phyloP scores from a whole-genome alignment of 2,113 vertebrate species.

The Phodopus roborovskii region DNA sequence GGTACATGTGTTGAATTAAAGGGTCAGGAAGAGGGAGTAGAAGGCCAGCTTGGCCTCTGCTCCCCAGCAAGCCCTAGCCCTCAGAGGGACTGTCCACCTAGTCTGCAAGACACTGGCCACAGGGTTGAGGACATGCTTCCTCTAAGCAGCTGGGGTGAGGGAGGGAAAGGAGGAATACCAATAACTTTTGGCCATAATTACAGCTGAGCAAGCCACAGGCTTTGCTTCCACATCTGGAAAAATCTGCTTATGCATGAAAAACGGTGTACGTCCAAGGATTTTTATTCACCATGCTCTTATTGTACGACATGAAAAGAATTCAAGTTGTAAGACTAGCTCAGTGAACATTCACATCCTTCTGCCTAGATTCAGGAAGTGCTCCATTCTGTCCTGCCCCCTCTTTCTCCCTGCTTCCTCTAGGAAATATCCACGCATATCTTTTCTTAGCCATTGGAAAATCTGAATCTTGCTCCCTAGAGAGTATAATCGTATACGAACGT shows the following conservation, averaged over 20 bases:
- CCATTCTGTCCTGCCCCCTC: background rate
- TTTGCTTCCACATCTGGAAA: conserved; percentile 69
- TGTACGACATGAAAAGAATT: conserved; percentile 30
- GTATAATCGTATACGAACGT: background rate
- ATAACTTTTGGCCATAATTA: conserved; percentile 42
- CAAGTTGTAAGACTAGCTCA: background rate
- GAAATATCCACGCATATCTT: background rate
- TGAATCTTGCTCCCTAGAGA: background rate
- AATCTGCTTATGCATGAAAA: conserved; percentile 60
- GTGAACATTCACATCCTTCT: background rate
- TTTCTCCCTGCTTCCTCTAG: background rate
- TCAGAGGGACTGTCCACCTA: background rate
- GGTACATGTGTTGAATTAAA: background rate
- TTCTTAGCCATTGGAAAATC: conserved; percentile 46
- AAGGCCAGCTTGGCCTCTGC: background rate
- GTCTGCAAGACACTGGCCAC: background rate
- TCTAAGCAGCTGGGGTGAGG: background rate
- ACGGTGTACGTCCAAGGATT: conserved; percentile 33
- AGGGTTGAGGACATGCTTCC: background rate
- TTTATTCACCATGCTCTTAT: conserved; percentile 37
- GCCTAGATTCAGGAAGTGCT: background rate
- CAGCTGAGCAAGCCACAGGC: conserved; percentile 25
- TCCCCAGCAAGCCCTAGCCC: background rate
- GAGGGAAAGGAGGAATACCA: background rate
- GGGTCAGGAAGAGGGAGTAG: background rate